Base-by-base conservation (phyloP, 1,140 invertebrate genomes). In the Meloidogyne exigua region DNA sequence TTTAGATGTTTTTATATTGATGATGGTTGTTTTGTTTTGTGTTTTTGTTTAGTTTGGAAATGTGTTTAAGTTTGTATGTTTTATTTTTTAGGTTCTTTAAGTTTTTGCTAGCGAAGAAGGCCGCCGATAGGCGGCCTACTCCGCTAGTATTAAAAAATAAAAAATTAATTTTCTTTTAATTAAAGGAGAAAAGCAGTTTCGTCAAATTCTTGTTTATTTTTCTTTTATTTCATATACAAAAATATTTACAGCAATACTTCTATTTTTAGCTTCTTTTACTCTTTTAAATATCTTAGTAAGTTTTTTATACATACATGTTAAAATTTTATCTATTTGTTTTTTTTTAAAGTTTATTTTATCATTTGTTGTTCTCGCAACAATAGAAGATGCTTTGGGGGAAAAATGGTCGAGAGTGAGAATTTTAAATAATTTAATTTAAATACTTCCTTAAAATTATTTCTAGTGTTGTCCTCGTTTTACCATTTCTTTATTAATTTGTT, bases 261-360 rank as follows among this genome's bases (percentile, higher is more conserved):
- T 87, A n/a, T 71, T 85, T 28, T 62, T 83, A 25, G 80, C 25
- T 28, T 79, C 77, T 42, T 80, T 81, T 32, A 76, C 79, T 13
- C 75, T 87, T 36, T 72, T 87, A n/a, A 87, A 87, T 36, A 77
- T 86, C 57, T 80, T 87, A 62, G 85, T 86, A 57, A 81, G 82
- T 86, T 26, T 77, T 66, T 63, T 72, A 39, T 7, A 39, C 9
- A 0, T 39, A 39, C n/a, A n/a, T 39, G 26, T 21, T 11, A n/a
- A 21, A n/a, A n/a, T n/a, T 75, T 62, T 23, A 21, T 25, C 10
- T 39, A 62, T 28, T 39, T 21, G 15, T 44, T 74, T 74, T 74
- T 74, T 25, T 21, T 23, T 75, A 39, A 26, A 75, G 72, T 75
- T 57, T 42, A 62, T 76, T 32, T 64, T 76, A 21, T 49, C 75